Base-by-base conservation (phyloP, 2,797 vertebrate genomes). In the Etheostoma nigrum region DNA sequence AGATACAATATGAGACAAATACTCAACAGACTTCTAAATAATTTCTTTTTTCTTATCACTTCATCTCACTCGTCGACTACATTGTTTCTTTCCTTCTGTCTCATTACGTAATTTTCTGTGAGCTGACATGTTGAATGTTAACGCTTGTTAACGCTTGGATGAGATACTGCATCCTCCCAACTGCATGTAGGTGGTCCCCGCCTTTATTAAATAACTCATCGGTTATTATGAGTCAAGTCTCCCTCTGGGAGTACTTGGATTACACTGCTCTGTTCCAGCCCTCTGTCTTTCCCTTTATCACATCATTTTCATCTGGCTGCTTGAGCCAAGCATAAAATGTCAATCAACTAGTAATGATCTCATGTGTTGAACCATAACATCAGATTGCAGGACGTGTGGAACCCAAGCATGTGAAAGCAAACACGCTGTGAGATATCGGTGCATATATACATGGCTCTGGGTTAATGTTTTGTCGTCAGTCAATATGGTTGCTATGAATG, bases 261-360 rank as follows among this genome's bases (percentile, higher is more conserved):
- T 78, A 48, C 44, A 15, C 36, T 18, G 30, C 47, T 54, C 42
- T 11, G 36, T 80, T 61, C 4, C 68, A 67, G 47, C 45, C 12
- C 75, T 67, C 57, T 13, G 25, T 67, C 70, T 52, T 36, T 72
- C 36, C 47, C 55, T 73, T 57, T 55, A 80, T 89, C 62, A 63
- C 6, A 15, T 73, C 23, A 42, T 72, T 63, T 78, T 76, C 42
- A 71, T 77, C 69, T 6, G 36, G 62, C 73, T 47, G 19, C 42
- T 36, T 51, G 47, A 81, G 57, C 57, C 40, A 5, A 67, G 60
- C 61, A 48, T 76, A 27, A 72, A 71, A 79, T 67, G 70, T 48
- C 76, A 78, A 77, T 85, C 68, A 80, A 48, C 60, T 44, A 21
- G 64, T 5, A 44, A 59, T 87, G 88, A 88, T 49, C 44, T 90